Percentiles rank a stretch among this genome's conserved stretches.
Evolutionary conservation across 2,888 invertebrate genomes (phyloP).

Genomic region (Embidobia sp.): DNA sequence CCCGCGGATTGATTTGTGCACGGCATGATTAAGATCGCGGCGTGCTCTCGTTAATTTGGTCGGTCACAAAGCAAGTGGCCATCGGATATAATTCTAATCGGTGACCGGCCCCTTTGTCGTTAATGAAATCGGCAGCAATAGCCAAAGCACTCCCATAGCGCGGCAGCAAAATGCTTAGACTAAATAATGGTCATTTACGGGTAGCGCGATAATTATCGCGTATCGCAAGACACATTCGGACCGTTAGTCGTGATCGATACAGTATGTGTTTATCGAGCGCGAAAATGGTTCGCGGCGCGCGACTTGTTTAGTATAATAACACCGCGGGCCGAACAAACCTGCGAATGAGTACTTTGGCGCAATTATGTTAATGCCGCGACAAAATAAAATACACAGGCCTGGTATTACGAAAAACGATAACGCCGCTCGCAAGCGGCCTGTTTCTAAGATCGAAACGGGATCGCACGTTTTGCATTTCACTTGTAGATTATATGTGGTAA

Average conservation of each 20-base stretch:
- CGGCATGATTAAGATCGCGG: conserved; percentile 1
- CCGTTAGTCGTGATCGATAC: conserved; percentile 51
- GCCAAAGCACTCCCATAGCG: conserved; percentile 16
- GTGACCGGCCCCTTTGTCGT: conserved; percentile 20
- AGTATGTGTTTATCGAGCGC: conserved; percentile 30
- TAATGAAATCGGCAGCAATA: conserved; percentile 28
- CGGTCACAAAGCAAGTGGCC: conserved; percentile 25
- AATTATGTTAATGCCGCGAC: conserved; percentile 45
- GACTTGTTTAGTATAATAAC: conserved; percentile 38
- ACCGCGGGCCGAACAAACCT: conserved; percentile 65
- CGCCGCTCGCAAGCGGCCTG: conserved; percentile 11
- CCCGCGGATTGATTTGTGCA: background rate
- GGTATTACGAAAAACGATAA: conserved; percentile 38
- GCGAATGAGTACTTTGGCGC: conserved; percentile 42
- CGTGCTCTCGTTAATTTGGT: conserved; percentile 9
- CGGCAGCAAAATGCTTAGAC: conserved; percentile 28
- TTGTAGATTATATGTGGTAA: conserved; percentile 28
- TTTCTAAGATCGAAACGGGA: conserved; percentile 23
- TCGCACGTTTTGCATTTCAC: conserved; percentile 30
- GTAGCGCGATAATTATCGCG: conserved; percentile 55
- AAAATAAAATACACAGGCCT: conserved; percentile 31
- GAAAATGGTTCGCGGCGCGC: conserved; percentile 32
- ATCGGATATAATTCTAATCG: conserved; percentile 21
- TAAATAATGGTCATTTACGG: conserved; percentile 45
- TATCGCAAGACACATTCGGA: conserved; percentile 11